Evolutionary conservation across 2,888 invertebrate species (phyloP), one percentile per base, ranked within the genome.

Genomic region (Neoitamus cyanurus): DNA sequence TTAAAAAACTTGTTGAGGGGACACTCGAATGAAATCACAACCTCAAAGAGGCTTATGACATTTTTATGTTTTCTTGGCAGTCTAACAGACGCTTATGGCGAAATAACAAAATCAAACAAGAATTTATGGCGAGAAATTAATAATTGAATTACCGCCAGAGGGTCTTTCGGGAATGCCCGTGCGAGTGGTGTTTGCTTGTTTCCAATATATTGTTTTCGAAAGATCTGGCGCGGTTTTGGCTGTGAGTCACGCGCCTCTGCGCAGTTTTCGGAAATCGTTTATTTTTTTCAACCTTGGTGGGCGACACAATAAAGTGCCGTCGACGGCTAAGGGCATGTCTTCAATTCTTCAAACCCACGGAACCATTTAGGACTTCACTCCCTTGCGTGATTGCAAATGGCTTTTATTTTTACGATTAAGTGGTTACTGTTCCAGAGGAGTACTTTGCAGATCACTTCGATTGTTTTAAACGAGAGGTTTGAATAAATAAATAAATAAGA

Each of bases 101-200:
- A 86, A 86, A 87, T 86, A 86, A 86, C 86, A 85, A 87, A 86
- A 87, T 87, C 86, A 87, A 87, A 86, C 85, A 86, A 85, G 85
- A 86, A 86, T 86, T 87, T 86, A 86, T 84, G 86, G 85, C 83
- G 83, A 86, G 78, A 73, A 87, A 86, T 87, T 87, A 86, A 85
- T 87, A 87, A 87, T 86, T 87, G 77, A 86, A 87, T 87, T 87
- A 87, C 85, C 83, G 68, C 83, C 48, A 30, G 78, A 82, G 70
- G 48, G 58, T 25, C 36, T 73, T 73, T 73, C 58, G 58, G 58
- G 25, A 20, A 25, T 58, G 58, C 58, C 58, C 25, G 20, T 20
- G 0, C 20, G 58, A 58, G 58, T 7, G 58, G 6, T 58, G 58
- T 58, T 58, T 58, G 58, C 58, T 58, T 58, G 58, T 48, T 48